Evolutionary conservation across 2,888 invertebrate genomes (phyloP), one percentile per base, ranked within the genome.

Genomic region (Hofmannophila pseudospretella): DNA sequence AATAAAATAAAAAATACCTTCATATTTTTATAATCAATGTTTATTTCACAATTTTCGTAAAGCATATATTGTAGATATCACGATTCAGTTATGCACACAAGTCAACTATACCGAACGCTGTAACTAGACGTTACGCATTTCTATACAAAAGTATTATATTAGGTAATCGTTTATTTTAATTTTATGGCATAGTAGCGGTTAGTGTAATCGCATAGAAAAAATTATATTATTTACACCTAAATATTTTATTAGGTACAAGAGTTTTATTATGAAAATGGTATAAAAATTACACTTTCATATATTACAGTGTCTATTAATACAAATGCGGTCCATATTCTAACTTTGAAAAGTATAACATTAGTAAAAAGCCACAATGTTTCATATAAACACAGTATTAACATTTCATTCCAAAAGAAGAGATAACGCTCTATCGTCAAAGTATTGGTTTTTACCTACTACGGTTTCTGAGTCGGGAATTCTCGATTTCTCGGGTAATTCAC

Each of bases 51-150:
- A 72, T 84, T 73, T 78, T 70, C 76, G 77, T 85, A 84, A 85
- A 86, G 85, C 84, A 85, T 84, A 82, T 76, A 80, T 81, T 84
- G 84, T 84, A 86, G 80, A 85, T 86, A 86, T 86, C 86, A 86
- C 86, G 78, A 77, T 82, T 82, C 71, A 68, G 76, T 84, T 85
- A 82, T 78, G 81, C 86, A 84, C 82, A 85, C 82, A 77, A 72
- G 67, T 79, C 77, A 82, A 76, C 73, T 72, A 81, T 81, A 77
- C 73, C 68, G 61, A 79, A 79, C 79, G 76, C 73, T 66, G 73
- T 71, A 75, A 73, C 36, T 65, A 57, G 44, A 62, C 46, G 71
- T 75, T 75, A 79, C 76, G 65, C 54, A 63, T 76, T 67, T 81
- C 75, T 82, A 78, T 82, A 84, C 81, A 85, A 78, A 77, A 76